Conservation (phyloP, 1,140 invertebrate genomes). For the Heterodera carotae region DNA sequence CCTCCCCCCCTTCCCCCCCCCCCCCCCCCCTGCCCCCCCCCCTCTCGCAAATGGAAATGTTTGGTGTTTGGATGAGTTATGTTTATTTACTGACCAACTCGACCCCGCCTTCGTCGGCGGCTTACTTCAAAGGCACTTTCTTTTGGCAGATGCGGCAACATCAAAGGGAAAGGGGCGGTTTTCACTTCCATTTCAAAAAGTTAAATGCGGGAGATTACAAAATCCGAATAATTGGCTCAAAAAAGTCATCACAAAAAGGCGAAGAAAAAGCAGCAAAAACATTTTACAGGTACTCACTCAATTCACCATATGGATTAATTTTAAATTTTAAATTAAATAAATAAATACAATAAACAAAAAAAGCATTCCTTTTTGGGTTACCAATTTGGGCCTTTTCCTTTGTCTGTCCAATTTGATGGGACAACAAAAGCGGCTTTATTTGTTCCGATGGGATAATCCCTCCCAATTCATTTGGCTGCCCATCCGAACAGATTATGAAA, state of each 20-base stretch:
- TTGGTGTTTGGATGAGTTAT: neutral
- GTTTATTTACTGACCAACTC: neutral
- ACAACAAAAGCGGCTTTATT: neutral
- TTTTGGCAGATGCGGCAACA: neutral
- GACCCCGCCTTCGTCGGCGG: neutral
- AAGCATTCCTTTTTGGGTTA: neutral
- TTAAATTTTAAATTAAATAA: neutral
- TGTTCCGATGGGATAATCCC: too few relatives aligned
- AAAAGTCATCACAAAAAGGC: neutral
- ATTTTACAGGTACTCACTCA: too few relatives aligned
- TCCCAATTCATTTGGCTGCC: too few relatives aligned
- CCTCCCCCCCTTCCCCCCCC: neutral
- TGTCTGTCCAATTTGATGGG: neutral
- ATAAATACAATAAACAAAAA: neutral
- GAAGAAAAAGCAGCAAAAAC: neutral
- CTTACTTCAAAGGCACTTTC: neutral
- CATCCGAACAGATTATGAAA: too few relatives aligned
- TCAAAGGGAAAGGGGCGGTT: slow-evolving; percentile 10
- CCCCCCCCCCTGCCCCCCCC: neutral
- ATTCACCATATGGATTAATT: neutral
- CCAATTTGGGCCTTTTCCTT: neutral
- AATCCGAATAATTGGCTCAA: neutral
- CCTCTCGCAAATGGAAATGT: neutral
- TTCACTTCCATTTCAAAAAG: neutral
- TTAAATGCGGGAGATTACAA: neutral